phyloP scores from a whole-genome alignment of 2,113 vertebrate genomes.

The Megaleporinus macrocephalus region DNA sequence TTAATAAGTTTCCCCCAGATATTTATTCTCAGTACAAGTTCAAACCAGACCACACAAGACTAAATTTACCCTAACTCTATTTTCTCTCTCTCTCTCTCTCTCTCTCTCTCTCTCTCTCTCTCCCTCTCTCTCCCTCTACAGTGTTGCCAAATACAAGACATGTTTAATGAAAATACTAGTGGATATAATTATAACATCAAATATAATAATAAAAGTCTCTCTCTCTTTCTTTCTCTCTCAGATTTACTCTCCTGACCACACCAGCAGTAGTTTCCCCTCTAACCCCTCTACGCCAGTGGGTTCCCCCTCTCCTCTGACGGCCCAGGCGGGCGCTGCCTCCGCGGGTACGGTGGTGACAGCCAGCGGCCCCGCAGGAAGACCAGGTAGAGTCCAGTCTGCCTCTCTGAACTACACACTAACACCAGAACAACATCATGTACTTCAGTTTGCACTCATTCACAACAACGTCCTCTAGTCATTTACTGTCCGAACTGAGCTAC shows the following conservation, averaged over 20 bases:
- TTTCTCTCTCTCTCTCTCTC: no score
- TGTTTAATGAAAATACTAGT: no score
- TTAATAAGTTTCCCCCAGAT: no score
- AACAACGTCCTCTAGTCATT: background rate
- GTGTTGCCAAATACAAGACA: background rate
- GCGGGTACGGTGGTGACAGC: constrained; percentile 72
- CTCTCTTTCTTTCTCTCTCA: constrained; percentile 69
- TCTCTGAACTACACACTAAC: constrained; percentile 27
- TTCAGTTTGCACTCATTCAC: background rate
- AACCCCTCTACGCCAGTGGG: constrained; percentile 97
- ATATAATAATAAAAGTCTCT: background rate
- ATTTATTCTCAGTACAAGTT: no score
- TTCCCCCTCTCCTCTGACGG: constrained; percentile 94
- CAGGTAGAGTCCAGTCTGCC: constrained; percentile 64
- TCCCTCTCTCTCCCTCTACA: no score
- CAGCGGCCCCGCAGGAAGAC: constrained; percentile 67
- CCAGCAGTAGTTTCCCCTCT: constrained; percentile 98
- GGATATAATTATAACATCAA: no score
- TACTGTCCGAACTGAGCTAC: no score
- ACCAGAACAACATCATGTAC: background rate
- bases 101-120: background rate
- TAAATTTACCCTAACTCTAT: background rate
- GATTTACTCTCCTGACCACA: constrained; percentile 99
- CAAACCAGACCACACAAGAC: background rate
- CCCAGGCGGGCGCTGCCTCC: constrained; percentile 75